Evolutionary conservation across 2,888 invertebrate genomes (phyloP), one percentile per base, ranked within the genome.

Genomic region (Netelia virgata): DNA sequence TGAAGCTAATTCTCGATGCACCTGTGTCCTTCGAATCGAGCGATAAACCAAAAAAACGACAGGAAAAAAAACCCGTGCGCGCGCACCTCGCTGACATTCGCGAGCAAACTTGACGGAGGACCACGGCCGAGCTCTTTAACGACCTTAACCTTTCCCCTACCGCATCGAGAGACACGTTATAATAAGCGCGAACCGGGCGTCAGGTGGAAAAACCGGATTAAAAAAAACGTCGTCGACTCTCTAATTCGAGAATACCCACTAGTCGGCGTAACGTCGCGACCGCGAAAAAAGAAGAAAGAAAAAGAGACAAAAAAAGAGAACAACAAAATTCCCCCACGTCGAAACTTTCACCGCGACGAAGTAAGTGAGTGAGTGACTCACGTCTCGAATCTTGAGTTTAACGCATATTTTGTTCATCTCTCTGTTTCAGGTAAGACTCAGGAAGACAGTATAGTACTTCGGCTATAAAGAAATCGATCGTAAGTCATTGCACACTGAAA

Each of bases 401-500:
- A 50, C 59, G 53, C 11, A 1, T 3, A 10, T 53, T 1, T 43
- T 28, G 23, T 68, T 69, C 61, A 50, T 69, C 50, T 66, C 66
- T 80, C 11, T 83, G 72, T 84, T 80, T 9, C 80, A 84, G 83
- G 83, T 84, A 84, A 84, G 83, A 66, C 72, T 80, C 72, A 28
- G 80, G 76, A 66, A 80, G 72, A 84, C 83, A 68, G 76, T 80
- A 80, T 80, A 84, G 76, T 84, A 73, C 80, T 80, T 72, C 28
- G 83, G 83, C 80, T 76, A 68, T 84, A 80, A 80, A 76, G 76
- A 72, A 80, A 80, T 47, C 80, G 72, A 84, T 80, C 76, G 83
- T 84, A 84, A 84, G 83, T 84, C 68, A 50, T 75, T 80, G 72
- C 75, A 73, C 23, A 43, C 41, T 59, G 70, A 55, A 28, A 64